Evolutionary conservation across 2,797 vertebrate species (phyloP).

Genomic region (Podarcis siculus): DNA sequence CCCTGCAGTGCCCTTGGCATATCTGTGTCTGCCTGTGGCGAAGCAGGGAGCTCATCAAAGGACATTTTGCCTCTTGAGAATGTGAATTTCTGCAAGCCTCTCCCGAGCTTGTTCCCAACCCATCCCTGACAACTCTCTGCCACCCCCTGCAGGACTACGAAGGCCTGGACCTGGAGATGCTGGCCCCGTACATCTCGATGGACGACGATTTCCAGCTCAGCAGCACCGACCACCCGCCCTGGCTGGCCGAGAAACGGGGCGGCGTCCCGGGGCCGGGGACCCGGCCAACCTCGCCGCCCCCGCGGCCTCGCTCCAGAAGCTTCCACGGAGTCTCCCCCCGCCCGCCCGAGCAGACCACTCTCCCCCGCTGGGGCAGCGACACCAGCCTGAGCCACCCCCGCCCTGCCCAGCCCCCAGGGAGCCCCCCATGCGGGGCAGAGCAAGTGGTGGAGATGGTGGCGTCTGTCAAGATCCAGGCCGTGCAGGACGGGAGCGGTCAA

Average conservation of each 20-base stretch:
- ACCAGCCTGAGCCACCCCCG: conserved; percentile 63
- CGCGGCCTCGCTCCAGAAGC: conserved; percentile 65
- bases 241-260: conserved; percentile 47
- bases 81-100: too few species aligned
- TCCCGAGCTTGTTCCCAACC: too few species aligned
- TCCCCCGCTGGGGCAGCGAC: conserved; percentile 75
- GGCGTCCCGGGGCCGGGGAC: not conserved
- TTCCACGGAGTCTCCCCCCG: conserved; percentile 63
- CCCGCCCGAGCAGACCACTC: conserved; percentile 34
- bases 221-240: conserved; percentile 66
- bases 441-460: conserved; percentile 42
- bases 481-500: not conserved
- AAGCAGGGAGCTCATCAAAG: not conserved
- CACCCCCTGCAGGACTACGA: conserved; percentile 45
- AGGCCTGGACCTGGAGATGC: conserved; percentile 76
- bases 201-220: conserved; percentile 92
- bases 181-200: conserved; percentile 93
- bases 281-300: conserved; percentile 21
- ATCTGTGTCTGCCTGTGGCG: not conserved
- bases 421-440: not conserved
- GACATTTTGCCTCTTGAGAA: not conserved
- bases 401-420: not conserved
- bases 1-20: not conserved
- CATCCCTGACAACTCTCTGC: not conserved
- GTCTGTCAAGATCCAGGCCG: conserved; percentile 5